Percentiles rank a stretch among this genome's conserved stretches.
Conservation (phyloP, 2,888 invertebrate species). For the Idaea dimidiata region DNA sequence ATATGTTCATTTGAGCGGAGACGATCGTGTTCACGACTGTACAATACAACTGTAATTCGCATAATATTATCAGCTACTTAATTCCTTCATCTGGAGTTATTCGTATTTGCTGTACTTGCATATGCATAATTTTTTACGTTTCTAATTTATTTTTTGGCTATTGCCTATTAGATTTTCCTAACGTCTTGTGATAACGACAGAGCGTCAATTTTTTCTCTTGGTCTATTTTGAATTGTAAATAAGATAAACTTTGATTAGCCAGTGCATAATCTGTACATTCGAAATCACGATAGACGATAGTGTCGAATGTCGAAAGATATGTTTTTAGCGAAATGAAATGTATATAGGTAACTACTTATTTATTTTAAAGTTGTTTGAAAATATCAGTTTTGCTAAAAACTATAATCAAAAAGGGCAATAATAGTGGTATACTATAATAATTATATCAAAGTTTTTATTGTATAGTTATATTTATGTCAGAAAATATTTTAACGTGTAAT, state of each 20-base stretch:
- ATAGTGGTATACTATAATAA: slow-evolving; percentile 63
- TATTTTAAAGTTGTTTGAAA: slow-evolving; percentile 49
- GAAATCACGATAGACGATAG: slow-evolving; percentile 53
- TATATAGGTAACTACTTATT: slow-evolving; percentile 52
- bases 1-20: slow-evolving; percentile 76
- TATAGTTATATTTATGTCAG: slow-evolving; percentile 60
- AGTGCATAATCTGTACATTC: slow-evolving; percentile 57
- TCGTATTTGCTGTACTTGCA: slow-evolving; percentile 47
- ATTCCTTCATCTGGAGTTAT: slow-evolving; percentile 58
- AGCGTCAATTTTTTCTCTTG: slow-evolving; percentile 54
- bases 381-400: slow-evolving; percentile 41
- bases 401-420: slow-evolving; percentile 70
- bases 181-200: slow-evolving; percentile 71
- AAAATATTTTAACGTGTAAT: slow-evolving; percentile 50
- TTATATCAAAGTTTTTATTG: slow-evolving; percentile 54
- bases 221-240: slow-evolving; percentile 71
- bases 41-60: slow-evolving; percentile 69
- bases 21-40: slow-evolving; percentile 61
- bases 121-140: slow-evolving; percentile 47
- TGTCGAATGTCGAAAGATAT: slow-evolving; percentile 50
- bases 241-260: slow-evolving; percentile 64
- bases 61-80: slow-evolving; percentile 62
- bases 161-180: slow-evolving; percentile 68
- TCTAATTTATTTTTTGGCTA: slow-evolving; percentile 64
- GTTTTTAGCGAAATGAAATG: slow-evolving; percentile 40